Evolutionary conservation across 2,888 invertebrate genomes (phyloP), one percentile per base, ranked within the genome.

Genomic region (Drosophila putrida): DNA sequence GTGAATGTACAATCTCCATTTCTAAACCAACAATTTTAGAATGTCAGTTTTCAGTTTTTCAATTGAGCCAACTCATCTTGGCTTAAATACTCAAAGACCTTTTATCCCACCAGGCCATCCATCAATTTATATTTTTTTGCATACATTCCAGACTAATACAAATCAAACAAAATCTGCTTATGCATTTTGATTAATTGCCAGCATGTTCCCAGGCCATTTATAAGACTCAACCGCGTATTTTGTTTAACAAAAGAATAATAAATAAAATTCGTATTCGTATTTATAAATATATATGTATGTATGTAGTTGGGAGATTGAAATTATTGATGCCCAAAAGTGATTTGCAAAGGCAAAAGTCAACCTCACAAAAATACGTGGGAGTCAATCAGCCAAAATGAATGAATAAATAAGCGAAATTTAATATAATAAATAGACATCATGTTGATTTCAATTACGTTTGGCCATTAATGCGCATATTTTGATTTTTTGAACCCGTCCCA

Each of bases 151-250:
- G 58, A 35, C 51, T 39, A 53, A 61, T 41, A 54, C 39, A 62
- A 59, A 59, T 55, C 53, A 67, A 64, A 58, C 15, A 8, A 46
- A 46, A 57, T 57, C 13, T 57, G 36, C 39, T 76, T 71, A 66
- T 83, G 75, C 85, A 74, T 35, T 82, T 86, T 83, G 88, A 88
- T 83, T 86, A 77, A 83, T 83, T 86, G 75, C 87, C 83, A 80
- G 71, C 71, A 66, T 70, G 89, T 83, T 83, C 83, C 83, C 83
- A 83, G 63, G 83, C 87, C 77, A 77, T 82, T 77, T 77, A 59
- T 38, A 41, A 62, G 59, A 62, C 25, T 49, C 80, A 61, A 51
- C 27, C 55, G 54, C 63, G 53, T 60, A 69, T 65, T 41, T 54
- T 44, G 62, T 49, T 41, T 57, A 88, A 83, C 89, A 83, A 83